phyloP scores from a whole-genome alignment of 2,888 invertebrate genomes.

The Harpalus rufipes region DNA sequence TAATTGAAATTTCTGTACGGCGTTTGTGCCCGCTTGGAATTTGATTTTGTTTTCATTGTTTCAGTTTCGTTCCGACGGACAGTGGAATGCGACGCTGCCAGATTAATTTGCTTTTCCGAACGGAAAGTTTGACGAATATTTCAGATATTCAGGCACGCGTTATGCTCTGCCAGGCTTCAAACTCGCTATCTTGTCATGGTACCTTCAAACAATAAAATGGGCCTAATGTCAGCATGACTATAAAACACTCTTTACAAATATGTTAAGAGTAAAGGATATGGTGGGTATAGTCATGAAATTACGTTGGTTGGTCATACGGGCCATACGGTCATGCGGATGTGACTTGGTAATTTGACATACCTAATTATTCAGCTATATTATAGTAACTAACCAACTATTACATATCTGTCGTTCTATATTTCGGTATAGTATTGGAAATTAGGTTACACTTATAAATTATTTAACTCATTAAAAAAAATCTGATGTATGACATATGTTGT shows the following conservation, averaged over 20 bases:
- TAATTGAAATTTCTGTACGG: constrained; percentile 65
- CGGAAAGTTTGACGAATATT: constrained; percentile 66
- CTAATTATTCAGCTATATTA: no score
- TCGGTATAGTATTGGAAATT: no score
- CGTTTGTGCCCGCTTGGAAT: constrained; percentile 55
- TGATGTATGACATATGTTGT: no score
- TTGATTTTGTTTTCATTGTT: constrained; percentile 67
- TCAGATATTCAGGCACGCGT: constrained; percentile 58
- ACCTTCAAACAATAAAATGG: constrained; percentile 47
- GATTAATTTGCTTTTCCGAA: constrained; percentile 63
- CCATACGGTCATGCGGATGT: no score
- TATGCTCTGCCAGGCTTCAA: constrained; percentile 22
- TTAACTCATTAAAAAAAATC: no score
- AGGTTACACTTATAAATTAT: no score
- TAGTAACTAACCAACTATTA: no score
- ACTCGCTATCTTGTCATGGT: constrained; percentile 40
- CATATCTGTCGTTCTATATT: no score
- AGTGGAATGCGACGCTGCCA: constrained; percentile 63
- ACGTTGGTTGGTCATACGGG: not conserved
- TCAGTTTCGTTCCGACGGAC: constrained; percentile 65
- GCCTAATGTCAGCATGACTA: constrained; percentile 49
- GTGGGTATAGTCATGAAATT: not conserved
- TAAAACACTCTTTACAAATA: constrained; percentile 18
- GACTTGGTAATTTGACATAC: no score
- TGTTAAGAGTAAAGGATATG: not conserved